phyloP scores from a whole-genome alignment of 2,113 vertebrate genomes.

The Uropsilus gracilis region DNA sequence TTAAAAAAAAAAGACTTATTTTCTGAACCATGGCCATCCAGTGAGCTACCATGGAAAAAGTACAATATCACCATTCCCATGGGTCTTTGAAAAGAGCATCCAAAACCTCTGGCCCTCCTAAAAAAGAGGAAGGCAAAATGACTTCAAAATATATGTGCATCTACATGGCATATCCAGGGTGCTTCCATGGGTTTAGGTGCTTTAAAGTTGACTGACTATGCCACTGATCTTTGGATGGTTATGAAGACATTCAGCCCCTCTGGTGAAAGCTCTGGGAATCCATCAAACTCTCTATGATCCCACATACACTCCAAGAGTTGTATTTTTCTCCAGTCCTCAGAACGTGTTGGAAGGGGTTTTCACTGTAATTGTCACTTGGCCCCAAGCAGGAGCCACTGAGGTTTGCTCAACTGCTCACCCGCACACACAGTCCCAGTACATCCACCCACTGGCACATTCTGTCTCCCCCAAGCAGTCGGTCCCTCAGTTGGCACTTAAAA shows the following conservation, averaged over 20 bases:
- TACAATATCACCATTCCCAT: neutral
- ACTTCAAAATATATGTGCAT: fast-evolving
- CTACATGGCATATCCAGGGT: fast-evolving
- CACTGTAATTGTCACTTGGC: conserved; percentile 67
- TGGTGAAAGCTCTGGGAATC: neutral
- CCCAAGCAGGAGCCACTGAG: conserved; percentile 82
- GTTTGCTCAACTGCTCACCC: conserved; percentile 87
- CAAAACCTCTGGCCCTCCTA: neutral
- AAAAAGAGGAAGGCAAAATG: neutral
- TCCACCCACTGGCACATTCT: conserved; percentile 87
- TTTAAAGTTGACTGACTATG: neutral
- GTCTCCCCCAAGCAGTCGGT: conserved; percentile 86
- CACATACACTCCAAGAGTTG: neutral
- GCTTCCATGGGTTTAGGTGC: neutral
- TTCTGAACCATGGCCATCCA: neutral
- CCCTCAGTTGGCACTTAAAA: conserved; percentile 84
- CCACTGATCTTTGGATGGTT: neutral
- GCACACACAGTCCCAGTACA: conserved; percentile 85
- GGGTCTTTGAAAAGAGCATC: neutral
- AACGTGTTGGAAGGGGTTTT: conserved; percentile 31
- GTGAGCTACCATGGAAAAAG: neutral
- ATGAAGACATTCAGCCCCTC: neutral
- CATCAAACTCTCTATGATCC: neutral
- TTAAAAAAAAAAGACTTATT: conserved; percentile 4
- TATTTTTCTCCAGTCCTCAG: conserved; percentile 50